phyloP scores from a whole-genome alignment of 2,113 vertebrate species.

The Theristicus caerulescens region DNA sequence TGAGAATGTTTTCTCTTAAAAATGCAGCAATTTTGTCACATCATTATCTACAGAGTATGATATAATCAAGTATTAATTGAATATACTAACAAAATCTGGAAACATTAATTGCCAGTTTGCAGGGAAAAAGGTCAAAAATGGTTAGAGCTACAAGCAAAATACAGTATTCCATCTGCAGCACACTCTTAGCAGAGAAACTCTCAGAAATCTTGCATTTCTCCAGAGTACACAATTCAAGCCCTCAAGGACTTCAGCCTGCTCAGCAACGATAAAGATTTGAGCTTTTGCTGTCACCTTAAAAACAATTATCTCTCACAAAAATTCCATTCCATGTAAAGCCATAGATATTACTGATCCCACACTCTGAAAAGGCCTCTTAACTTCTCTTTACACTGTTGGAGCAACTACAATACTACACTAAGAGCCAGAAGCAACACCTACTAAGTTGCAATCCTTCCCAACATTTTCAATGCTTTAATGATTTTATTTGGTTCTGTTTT shows the following conservation, averaged over 20 bases:
- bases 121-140: background rate
- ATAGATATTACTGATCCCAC: background rate
- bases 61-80: background rate
- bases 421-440: background rate
- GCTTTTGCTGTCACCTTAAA: slow-evolving; percentile 17
- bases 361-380: background rate
- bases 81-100: background rate
- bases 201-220: background rate
- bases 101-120: background rate
- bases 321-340: background rate
- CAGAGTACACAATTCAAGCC: background rate
- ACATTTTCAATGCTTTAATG: background rate
- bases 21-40: background rate
- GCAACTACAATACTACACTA: background rate
- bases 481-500: background rate
- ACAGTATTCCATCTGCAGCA: background rate
- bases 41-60: background rate
- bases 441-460: background rate
- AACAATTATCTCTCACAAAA: background rate
- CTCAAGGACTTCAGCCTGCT: slow-evolving; percentile 31
- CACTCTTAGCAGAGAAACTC: background rate
- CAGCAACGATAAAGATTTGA: slow-evolving; percentile 8
- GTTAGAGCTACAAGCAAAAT: background rate
- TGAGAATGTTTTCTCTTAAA: background rate
- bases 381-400: background rate